A percentile compares a stretch with the other conserved stretches of the same genome.
Evolutionary conservation across 2,888 invertebrate genomes (phyloP).

Genomic region (Drosophila prolongata): DNA sequence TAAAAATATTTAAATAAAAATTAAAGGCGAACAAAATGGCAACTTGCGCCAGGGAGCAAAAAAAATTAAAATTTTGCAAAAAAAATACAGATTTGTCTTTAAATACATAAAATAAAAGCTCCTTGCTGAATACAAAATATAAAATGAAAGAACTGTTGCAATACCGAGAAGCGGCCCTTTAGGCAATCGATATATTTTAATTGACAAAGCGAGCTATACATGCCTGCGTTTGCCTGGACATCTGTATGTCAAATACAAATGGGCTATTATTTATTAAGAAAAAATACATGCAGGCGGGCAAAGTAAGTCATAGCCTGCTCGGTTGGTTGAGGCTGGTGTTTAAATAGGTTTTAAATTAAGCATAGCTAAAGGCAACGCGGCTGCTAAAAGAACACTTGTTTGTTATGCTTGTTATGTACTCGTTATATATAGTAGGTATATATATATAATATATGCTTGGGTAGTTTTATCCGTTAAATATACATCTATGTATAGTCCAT

Average conservation of each 20-base stretch:
- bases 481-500: conserved; percentile 43
- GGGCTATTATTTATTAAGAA: conserved; percentile 42
- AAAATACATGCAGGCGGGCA: conserved; percentile 28
- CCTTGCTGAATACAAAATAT: conserved; percentile 17
- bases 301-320: conserved; percentile 20
- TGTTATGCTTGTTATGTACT: conserved; percentile 41
- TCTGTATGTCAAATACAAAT: conserved; percentile 64
- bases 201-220: conserved; percentile 30
- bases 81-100: conserved; percentile 12
- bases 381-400: conserved; percentile 67
- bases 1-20: conserved; percentile 62
- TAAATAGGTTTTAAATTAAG: conserved; percentile 47
- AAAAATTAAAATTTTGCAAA: conserved; percentile 21
- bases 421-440: conserved; percentile 32
- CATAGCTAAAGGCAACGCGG: conserved; percentile 70
- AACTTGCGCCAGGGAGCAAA: conserved; percentile 62
- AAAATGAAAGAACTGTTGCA: background rate
- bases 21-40: conserved; percentile 75
- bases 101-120: conserved; percentile 18
- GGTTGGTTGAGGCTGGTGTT: conserved; percentile 36
- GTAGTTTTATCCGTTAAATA: conserved; percentile 44
- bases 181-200: conserved; percentile 24
- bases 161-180: conserved; percentile 22
- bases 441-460: conserved; percentile 42
- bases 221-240: conserved; percentile 12